These are phyloP conservation scores for Ostrea denselamellosa DNA, from an alignment of 1,140 invertebrate genomes.

Conservation along the genomic window DNA sequence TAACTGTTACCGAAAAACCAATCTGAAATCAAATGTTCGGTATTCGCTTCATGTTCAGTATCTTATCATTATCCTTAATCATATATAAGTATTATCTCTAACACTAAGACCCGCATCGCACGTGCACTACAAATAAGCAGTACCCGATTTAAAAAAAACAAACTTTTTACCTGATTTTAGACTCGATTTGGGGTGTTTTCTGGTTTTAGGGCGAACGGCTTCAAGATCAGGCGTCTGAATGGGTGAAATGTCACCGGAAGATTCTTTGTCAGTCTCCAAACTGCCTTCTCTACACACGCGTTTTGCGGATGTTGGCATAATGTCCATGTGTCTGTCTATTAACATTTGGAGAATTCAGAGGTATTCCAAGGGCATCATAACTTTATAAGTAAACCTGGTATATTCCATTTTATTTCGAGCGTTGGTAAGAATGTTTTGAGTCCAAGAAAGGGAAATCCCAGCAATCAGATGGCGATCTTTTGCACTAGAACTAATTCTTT, in stretches of 20 bases:
- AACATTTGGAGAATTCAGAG: constrained; percentile 10
- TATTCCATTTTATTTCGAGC: neutral
- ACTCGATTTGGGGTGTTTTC: constrained; percentile 46
- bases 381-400: neutral
- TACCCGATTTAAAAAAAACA: constrained; percentile 31
- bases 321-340: constrained; percentile 42
- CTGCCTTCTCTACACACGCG: constrained; percentile 46
- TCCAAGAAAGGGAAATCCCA: neutral
- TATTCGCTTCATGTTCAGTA: neutral
- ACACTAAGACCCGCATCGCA: neutral
- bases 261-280: constrained; percentile 39
- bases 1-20: neutral
- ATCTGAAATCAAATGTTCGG: neutral
- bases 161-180: constrained; percentile 40
- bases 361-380: neutral
- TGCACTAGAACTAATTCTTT: neutral
- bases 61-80: constrained; percentile 6
- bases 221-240: constrained; percentile 15
- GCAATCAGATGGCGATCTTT: neutral
- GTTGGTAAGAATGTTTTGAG: neutral
- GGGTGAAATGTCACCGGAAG: constrained; percentile 27
- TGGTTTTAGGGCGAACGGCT: constrained; percentile 42
- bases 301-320: constrained; percentile 48
- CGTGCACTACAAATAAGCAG: neutral
- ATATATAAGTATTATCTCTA: constrained; percentile 4